These are phyloP conservation scores for Drosophila algonquin DNA, from an alignment of 2,888 invertebrate genomes.

Conservation along the genomic window DNA sequence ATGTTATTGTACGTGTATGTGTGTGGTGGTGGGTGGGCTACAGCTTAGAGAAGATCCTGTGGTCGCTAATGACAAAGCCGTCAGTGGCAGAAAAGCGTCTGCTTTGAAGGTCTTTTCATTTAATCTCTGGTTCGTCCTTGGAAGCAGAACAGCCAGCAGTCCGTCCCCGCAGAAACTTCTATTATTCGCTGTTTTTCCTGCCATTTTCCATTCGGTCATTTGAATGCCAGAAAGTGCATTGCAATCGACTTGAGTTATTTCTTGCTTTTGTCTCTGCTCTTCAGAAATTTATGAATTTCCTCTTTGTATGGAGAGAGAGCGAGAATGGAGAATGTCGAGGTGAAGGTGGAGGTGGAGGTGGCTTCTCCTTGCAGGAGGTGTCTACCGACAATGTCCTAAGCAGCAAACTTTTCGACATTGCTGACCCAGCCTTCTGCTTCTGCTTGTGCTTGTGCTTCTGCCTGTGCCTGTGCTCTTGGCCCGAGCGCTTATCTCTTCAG, in stretches of 20 bases:
- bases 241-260: conserved; percentile 18
- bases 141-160: neutral
- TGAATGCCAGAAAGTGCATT: conserved; percentile 18
- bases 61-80: conserved; percentile 63
- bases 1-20: neutral
- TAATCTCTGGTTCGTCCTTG: conserved; percentile 43
- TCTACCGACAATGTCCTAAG: conserved; percentile 43
- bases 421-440: conserved; percentile 30
- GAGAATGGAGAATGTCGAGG: conserved; percentile 14
- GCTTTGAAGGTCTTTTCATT: conserved; percentile 68
- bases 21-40: conserved; percentile 27
- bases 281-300: conserved; percentile 34
- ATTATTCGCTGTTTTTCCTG: conserved; percentile 33
- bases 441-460: neutral
- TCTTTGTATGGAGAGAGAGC: conserved; percentile 14
- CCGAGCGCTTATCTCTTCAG: conserved; percentile 62
- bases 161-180: conserved; percentile 24
- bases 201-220: conserved; percentile 20
- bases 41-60: conserved; percentile 71
- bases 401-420: conserved; percentile 51
- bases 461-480: neutral
- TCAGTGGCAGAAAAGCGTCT: conserved; percentile 43
- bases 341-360: conserved; percentile 15
- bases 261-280: conserved; percentile 23
- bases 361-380: neutral